A percentile compares a stretch with the other conserved stretches of the same genome.
These are phyloP conservation scores for Dinothrombium tinctorium DNA, from an alignment of 1,140 invertebrate species.

Conservation along the genomic window DNA sequence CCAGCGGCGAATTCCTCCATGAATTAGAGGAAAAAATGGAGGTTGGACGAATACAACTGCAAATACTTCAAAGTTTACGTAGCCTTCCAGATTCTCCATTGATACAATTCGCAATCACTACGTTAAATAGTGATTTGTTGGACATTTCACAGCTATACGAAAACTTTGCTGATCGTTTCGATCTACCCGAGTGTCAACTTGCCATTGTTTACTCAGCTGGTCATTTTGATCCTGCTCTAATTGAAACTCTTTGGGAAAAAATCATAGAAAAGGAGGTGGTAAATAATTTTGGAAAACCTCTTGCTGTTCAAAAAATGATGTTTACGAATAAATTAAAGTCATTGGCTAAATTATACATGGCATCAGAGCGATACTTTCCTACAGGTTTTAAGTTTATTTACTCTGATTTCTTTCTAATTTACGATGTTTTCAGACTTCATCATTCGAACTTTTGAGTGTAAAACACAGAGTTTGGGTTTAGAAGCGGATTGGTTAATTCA, in stretches of 20 bases:
- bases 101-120: conserved; percentile 20
- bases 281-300: background rate
- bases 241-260: conserved; percentile 29
- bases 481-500: conserved; percentile 22
- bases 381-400: conserved; percentile 22
- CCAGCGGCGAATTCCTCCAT: conserved; percentile 49
- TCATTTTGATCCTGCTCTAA: conserved; percentile 25
- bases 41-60: conserved; percentile 45
- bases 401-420: background rate
- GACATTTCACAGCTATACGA: conserved; percentile 40
- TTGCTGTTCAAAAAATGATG: conserved; percentile 18
- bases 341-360: conserved; percentile 24
- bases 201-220: conserved; percentile 30
- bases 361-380: conserved; percentile 29
- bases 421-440: conserved; percentile 23
- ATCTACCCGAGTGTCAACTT: conserved; percentile 27
- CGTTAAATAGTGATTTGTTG: conserved; percentile 29
- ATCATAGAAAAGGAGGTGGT: conserved; percentile 25
- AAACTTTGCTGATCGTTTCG: conserved; percentile 27
- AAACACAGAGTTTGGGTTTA: conserved; percentile 17
- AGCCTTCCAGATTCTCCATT: conserved; percentile 26
- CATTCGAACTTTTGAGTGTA: conserved; percentile 23
- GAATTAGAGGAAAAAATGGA: conserved; percentile 84
- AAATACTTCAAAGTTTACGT: conserved; percentile 36
- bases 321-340: conserved; percentile 23